These are phyloP conservation scores for Tetragonula carbonaria DNA, from an alignment of 2,888 invertebrate species.

Conservation along the genomic window DNA sequence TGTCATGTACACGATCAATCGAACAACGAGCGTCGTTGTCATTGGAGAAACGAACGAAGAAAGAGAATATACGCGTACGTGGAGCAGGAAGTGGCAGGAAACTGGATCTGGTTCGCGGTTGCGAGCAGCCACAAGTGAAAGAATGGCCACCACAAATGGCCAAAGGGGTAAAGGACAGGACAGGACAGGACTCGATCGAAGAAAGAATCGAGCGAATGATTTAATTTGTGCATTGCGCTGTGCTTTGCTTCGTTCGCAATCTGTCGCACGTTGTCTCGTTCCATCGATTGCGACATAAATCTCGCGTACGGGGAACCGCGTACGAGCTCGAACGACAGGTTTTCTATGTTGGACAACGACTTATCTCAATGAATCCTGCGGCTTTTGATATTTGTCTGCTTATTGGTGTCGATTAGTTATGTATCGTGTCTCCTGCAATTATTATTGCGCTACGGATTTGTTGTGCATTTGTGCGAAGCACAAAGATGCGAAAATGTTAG, in stretches of 20 bases:
- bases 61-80: neutral
- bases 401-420: neutral
- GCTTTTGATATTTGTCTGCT: neutral
- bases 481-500: neutral
- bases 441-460: neutral
- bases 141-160: conserved; percentile 12
- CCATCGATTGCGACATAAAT: conserved; percentile 55
- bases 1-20: conserved; percentile 19
- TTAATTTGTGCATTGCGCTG: conserved; percentile 46
- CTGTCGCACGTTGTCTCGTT: conserved; percentile 51
- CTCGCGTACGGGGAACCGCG: conserved; percentile 12
- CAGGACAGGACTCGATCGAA: neutral
- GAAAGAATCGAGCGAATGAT: conserved; percentile 44
- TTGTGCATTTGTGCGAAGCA: neutral
- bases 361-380: conserved; percentile 33
- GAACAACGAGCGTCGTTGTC: neutral
- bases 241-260: conserved; percentile 37
- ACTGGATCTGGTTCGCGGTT: conserved; percentile 51
- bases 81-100: conserved; percentile 54
- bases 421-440: neutral
- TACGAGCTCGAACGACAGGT: conserved; percentile 45
- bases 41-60: neutral
- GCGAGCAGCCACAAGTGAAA: conserved; percentile 17
- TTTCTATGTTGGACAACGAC: conserved; percentile 1
- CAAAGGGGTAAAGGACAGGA: conserved; percentile 8